A percentile compares a stretch with the other conserved stretches of the same genome.
Evolutionary conservation across 2,888 invertebrate genomes (phyloP).

Genomic region (Tridacna gigas): DNA sequence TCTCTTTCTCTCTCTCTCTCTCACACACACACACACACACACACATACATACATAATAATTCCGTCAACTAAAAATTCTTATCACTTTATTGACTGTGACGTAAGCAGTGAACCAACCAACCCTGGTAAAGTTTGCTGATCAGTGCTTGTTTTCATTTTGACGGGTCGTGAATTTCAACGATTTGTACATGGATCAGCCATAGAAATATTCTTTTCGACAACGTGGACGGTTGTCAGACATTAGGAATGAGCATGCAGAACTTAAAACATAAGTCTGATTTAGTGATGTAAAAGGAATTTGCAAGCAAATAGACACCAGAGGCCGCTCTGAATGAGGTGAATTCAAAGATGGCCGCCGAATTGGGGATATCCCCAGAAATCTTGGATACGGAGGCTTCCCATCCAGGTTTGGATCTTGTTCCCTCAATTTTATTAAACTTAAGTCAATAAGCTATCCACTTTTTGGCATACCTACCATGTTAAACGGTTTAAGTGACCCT

Average conservation of each 20-base stretch:
- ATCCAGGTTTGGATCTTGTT: conserved; percentile 49
- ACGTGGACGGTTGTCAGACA: conserved; percentile 37
- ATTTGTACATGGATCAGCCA: conserved; percentile 51
- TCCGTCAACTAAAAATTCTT: conserved; percentile 29
- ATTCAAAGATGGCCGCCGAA: conserved; percentile 82
- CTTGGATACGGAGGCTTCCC: conserved; percentile 69
- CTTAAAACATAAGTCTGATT: background rate
- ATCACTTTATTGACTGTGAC: conserved; percentile 45
- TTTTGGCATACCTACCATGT: background rate
- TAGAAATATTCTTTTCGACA: conserved; percentile 28
- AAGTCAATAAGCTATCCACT: background rate
- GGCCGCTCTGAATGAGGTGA: conserved; percentile 78
- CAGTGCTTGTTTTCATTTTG: conserved; percentile 68
- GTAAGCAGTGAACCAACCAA: conserved; percentile 56
- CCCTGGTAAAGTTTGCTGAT: conserved; percentile 61
- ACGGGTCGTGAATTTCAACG: conserved; percentile 53
- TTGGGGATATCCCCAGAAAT: conserved; percentile 79
- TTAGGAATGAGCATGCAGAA: conserved; percentile 20
- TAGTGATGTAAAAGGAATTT: conserved; percentile 48
- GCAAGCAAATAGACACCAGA: conserved; percentile 70
- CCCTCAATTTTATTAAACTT: background rate
- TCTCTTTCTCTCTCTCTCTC: too few relatives aligned
- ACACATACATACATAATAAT: too few relatives aligned
- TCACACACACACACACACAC: too few relatives aligned
- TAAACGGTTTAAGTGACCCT: background rate